Base-by-base conservation (phyloP, 2,113 vertebrate genomes). In the Butorides virescens region DNA sequence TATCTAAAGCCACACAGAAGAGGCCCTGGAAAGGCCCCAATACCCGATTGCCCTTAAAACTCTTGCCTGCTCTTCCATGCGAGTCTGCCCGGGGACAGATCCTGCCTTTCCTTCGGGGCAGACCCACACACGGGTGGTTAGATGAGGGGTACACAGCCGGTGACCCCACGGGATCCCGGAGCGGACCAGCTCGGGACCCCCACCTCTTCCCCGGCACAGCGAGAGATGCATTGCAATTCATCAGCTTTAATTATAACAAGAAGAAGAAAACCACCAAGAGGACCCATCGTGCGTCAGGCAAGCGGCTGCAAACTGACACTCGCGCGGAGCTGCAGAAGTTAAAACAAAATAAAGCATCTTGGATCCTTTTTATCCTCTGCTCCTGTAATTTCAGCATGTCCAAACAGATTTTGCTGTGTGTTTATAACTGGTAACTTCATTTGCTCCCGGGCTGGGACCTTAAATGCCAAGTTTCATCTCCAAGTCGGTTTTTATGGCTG, bases 341-440 rank as follows among this genome's bases (percentile, higher is more conserved):
- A 30, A 92, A 96, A 26, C 91, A 77, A 93, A 97, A 88, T 89
- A 90, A 88, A 95, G 74, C 75, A 5, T 53, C 94, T 74, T 46
- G 87, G 76, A 91, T 96, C 87, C 95, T 96, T 95, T 96, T 96
- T 95, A 96, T 97, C 95, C 95, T 92, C 85, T 88, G 78, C 95
- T 96, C 78, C 85, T 96, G 91, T 95, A 95, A 95, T 95, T 97
- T 95, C 94, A 93, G 96, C 96, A 58, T 95, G 95, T 96, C 95
- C 94, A 95, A 96, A 97, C 96, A 96, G 95, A 96, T 96, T 96
- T 96, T 68, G 92, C 96, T 95, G 95, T 83, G 92, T 96, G 91
- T 96, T 96, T 97, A 77, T 95, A 97, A 97, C 92, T 81, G 90
- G 95, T 95, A 97, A 97, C 95, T 97, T 95, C 92, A 50, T 97